Percentiles rank a stretch among this genome's conserved stretches.
These are phyloP conservation scores for Ceryle rudis DNA, from an alignment of 2,797 vertebrate species.

Conservation along the genomic window DNA sequence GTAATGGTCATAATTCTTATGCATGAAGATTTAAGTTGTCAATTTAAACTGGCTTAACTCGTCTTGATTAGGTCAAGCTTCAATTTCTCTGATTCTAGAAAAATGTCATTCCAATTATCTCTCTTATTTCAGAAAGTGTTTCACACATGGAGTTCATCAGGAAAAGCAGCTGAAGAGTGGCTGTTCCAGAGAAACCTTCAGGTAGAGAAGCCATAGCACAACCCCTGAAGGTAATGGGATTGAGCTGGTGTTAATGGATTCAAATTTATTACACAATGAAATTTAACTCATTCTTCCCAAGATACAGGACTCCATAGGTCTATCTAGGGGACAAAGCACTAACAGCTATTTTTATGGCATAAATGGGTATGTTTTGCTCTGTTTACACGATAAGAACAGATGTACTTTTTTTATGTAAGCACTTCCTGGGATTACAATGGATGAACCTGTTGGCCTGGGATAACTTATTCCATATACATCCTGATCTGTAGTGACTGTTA, in stretches of 20 bases:
- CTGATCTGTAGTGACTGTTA: not conserved
- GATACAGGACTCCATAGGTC: fast-evolving
- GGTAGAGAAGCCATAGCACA: not conserved
- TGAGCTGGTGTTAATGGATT: not conserved
- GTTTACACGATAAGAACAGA: not conserved
- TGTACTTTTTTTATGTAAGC: not conserved
- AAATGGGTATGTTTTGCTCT: not conserved
- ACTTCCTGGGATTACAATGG: not conserved
- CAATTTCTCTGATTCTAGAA: not conserved
- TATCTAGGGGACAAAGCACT: not conserved
- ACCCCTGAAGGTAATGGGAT: not conserved
- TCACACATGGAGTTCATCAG: not conserved
- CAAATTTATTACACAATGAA: not conserved
- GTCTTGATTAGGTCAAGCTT: not conserved
- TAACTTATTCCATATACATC: not conserved
- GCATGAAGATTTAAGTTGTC: not conserved
- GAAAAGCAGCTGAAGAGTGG: not conserved
- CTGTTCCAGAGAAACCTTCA: not conserved
- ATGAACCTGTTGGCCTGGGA: fast-evolving
- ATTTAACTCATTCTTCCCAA: not conserved
- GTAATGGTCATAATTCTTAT: not conserved
- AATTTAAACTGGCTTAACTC: not conserved
- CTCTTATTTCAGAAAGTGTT: not conserved
- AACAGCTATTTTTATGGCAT: not conserved
- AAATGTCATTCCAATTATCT: not conserved